Evolutionary conservation across 2,113 vertebrate genomes (phyloP).

Genomic region (Herpetotheres cachinnans): DNA sequence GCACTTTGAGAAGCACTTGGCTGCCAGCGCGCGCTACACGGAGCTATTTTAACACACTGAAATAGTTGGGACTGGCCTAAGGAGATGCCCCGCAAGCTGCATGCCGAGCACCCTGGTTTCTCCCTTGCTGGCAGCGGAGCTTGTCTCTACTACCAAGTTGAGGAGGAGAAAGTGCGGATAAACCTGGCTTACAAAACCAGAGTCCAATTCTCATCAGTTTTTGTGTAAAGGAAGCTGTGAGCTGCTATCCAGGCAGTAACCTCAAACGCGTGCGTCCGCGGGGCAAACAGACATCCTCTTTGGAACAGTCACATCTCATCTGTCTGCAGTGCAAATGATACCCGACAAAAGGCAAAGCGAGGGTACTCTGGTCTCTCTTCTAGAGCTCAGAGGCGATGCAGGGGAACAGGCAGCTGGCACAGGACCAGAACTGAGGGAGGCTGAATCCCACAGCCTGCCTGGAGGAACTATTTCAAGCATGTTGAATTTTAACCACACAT

Average conservation of each 20-base stretch:
- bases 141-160: background rate
- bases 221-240: background rate
- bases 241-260: background rate
- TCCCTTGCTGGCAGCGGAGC: background rate
- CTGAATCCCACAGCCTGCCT: background rate
- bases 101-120: background rate
- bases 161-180: background rate
- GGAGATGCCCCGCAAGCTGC: background rate
- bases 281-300: fast-evolving
- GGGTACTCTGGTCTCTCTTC: background rate
- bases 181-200: background rate
- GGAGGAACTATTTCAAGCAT: constrained; percentile 37
- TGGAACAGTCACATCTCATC: background rate
- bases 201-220: background rate
- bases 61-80: background rate
- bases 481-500: constrained; percentile 39
- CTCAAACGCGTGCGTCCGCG: fast-evolving
- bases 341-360: background rate
- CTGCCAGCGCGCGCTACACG: background rate
- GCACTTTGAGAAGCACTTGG: background rate
- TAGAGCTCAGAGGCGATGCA: background rate
- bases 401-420: constrained; percentile 12
- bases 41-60: background rate
- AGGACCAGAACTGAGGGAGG: background rate
- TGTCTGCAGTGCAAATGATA: background rate